Evolutionary conservation across 2,113 vertebrate species (phyloP).

Genomic region (Alligator mississippiensis): DNA sequence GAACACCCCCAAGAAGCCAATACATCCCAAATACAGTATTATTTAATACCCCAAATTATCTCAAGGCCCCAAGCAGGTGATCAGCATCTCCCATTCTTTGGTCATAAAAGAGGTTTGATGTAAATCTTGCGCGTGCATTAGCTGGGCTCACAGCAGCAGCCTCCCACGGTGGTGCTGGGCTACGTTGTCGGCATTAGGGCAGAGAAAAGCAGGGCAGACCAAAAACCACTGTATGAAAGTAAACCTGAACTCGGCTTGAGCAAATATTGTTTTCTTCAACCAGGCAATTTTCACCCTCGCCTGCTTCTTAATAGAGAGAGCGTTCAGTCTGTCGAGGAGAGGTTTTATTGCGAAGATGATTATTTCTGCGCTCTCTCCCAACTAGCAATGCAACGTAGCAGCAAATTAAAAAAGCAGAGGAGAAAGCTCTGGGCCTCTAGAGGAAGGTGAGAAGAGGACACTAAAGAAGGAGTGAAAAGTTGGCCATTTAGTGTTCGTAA

Average conservation of each 20-base stretch:
- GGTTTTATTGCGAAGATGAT: conserved; percentile 68
- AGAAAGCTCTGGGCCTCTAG: conserved; percentile 9
- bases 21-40: background rate
- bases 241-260: conserved; percentile 38
- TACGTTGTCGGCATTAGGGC: background rate
- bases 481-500: conserved; percentile 42
- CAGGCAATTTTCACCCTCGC: conserved; percentile 40
- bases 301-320: conserved; percentile 36
- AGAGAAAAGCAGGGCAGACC: background rate
- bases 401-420: conserved; percentile 69
- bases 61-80: background rate
- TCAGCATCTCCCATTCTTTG: background rate
- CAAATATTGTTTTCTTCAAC: conserved; percentile 19
- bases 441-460: background rate
- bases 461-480: conserved; percentile 40
- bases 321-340: conserved; percentile 55
- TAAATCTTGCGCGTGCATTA: background rate
- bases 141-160: background rate
- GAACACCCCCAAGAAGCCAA: too few relatives aligned
- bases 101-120: background rate
- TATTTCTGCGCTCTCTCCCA: conserved; percentile 57
- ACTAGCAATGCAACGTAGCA: conserved; percentile 63
- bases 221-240: background rate
- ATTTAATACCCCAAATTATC: background rate
- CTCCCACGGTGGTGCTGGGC: background rate